Evolutionary conservation across 2,113 vertebrate genomes (phyloP).

Genomic region (Zeus faber): DNA sequence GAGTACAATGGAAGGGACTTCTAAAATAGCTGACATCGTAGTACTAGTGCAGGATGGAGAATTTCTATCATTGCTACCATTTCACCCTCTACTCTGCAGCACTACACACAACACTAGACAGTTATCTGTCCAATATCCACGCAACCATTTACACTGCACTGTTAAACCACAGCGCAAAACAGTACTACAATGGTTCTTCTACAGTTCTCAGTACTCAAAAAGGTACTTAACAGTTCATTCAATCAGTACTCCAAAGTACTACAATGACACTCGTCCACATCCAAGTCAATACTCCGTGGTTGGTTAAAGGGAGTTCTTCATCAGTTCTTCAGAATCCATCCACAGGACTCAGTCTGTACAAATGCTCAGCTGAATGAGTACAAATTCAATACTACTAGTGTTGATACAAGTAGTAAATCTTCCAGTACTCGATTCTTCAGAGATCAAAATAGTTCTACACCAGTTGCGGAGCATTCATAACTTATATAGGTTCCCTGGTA

Average conservation of each 20-base stretch:
- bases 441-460: too few relatives aligned
- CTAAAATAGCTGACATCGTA: neutral
- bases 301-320: conserved; percentile 24
- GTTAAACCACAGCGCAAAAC: conserved; percentile 62
- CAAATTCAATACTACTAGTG: conserved; percentile 14
- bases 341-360: neutral
- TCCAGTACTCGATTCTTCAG: neutral
- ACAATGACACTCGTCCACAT: conserved; percentile 61
- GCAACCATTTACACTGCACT: conserved; percentile 58
- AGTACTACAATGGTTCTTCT: conserved; percentile 65
- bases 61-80: conserved; percentile 8
- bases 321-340: neutral
- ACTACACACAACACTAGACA: conserved; percentile 39
- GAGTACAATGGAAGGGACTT: conserved; percentile 7
- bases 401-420: neutral
- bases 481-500: too few relatives aligned
- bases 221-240: conserved; percentile 64
- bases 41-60: conserved; percentile 1
- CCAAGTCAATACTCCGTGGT: conserved; percentile 41
- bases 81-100: conserved; percentile 54
- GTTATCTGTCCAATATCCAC: conserved; percentile 50
- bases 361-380: neutral
- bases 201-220: conserved; percentile 65
- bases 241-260: conserved; percentile 66
- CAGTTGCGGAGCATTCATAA: too few relatives aligned